Base-by-base conservation (phyloP, 2,113 vertebrate genomes). In the Oreotrochilus melanogaster region DNA sequence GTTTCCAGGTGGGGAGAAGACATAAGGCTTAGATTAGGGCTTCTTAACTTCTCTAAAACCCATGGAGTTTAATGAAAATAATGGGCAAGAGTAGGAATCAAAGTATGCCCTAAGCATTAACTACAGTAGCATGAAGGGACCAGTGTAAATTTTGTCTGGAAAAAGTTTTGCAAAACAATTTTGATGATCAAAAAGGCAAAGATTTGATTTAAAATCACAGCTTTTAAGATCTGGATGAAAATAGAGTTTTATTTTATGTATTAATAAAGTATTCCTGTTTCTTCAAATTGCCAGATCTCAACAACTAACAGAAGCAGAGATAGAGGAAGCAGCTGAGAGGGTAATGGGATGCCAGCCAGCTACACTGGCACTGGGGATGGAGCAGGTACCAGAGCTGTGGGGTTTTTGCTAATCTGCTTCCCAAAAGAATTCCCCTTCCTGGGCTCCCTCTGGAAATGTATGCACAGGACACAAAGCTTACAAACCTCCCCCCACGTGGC, bases 281-380 rank as follows among this genome's bases (percentile, higher is more conserved):
- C 56, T 79, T 66, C 31, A 74, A 89, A 80, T 21, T 16, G 3
- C 8, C 54, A 21, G 3, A 31, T 62, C n/a, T n/a, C 10, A 45
- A n/a, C 24, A 65, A 65, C 23, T 4, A n/a, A 27, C 25, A 3
- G 19, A 57, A 57, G 10, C 0, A 57, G 43, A 69, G 42, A 2
- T 13, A 31, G 92, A 88, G 4, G 42, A 67, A 61, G n/a, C 16
- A 65, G n/a, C 33, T 14, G 5, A 37, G 51, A 70, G 8, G 15
- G 50, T 28, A 56, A 31, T 4, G 16, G 70, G 48, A 8, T 24
- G 6, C 11, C 39, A 67, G 10, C 17, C 45, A 64, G 56, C 33
- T 70, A 5, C 82, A 48, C 15, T 12, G 50, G 21, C 9, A 8
- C 31, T 17, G n/a, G 31, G 1, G 3, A 35, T 0, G 1, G 17